Evolutionary conservation across 2,888 invertebrate species (phyloP).

Genomic region (Leptothorax acervorum): DNA sequence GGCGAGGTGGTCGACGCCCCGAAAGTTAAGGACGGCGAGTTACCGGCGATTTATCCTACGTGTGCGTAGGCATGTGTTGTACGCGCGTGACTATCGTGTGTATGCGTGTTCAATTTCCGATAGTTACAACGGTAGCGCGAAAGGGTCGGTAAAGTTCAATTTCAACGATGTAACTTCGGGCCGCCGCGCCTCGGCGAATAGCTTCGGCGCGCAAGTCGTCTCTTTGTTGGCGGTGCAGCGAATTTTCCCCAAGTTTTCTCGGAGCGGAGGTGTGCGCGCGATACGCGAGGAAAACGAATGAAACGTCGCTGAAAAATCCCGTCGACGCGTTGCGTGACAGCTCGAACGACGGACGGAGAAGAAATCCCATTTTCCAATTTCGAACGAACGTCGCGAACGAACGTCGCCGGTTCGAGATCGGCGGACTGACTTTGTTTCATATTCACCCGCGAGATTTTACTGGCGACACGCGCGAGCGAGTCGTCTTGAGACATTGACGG

Average conservation of each 20-base stretch:
- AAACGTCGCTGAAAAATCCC: slow-evolving; percentile 62
- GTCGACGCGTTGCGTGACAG: slow-evolving; percentile 46
- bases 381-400: slow-evolving; percentile 34
- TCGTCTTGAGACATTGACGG: slow-evolving; percentile 16
- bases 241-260: slow-evolving; percentile 75
- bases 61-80: slow-evolving; percentile 30
- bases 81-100: slow-evolving; percentile 32
- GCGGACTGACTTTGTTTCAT: slow-evolving; percentile 46
- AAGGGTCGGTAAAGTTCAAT: slow-evolving; percentile 80
- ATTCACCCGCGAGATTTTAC: slow-evolving; percentile 35
- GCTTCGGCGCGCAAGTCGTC: slow-evolving; percentile 62
- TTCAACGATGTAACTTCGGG: slow-evolving; percentile 76
- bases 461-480: not conserved
- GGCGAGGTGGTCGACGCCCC: slow-evolving; percentile 48
- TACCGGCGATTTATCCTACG: slow-evolving; percentile 61
- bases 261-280: slow-evolving; percentile 49
- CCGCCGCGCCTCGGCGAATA: slow-evolving; percentile 45
- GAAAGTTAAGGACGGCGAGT: slow-evolving; percentile 56
- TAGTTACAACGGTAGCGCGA: slow-evolving; percentile 76
- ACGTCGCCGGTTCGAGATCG: slow-evolving; percentile 1
- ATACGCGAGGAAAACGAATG: slow-evolving; percentile 65
- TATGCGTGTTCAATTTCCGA: slow-evolving; percentile 80
- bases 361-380: slow-evolving; percentile 56
- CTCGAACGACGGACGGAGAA: slow-evolving; percentile 1
- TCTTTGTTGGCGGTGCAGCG: slow-evolving; percentile 71